Conservation (phyloP, 2,888 invertebrate genomes). For the Caenorhabditis doughertyi region DNA sequence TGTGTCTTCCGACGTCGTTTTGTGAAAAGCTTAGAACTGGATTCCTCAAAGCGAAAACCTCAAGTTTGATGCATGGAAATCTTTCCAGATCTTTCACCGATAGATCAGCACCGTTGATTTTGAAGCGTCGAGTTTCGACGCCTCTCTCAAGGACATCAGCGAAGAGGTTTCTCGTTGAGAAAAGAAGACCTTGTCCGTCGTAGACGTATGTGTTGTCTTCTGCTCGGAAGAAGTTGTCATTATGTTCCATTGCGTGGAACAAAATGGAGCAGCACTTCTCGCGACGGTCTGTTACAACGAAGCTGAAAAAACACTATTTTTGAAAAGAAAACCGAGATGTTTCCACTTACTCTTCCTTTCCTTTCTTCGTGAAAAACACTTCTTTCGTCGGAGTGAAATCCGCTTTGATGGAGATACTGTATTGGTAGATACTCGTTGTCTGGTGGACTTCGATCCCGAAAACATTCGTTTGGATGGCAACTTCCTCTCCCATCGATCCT, state of each 20-base stretch:
- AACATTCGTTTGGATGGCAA: constrained; percentile 51
- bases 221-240: constrained; percentile 54
- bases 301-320: constrained; percentile 55
- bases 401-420: constrained; percentile 47
- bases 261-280: constrained; percentile 52
- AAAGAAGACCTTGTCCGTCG: constrained; percentile 67
- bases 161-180: constrained; percentile 54
- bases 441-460: constrained; percentile 52
- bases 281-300: constrained; percentile 54
- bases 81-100: constrained; percentile 19
- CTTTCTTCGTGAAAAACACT: constrained; percentile 63
- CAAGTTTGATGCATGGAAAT: constrained; percentile 33
- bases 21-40: constrained; percentile 26
- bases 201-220: constrained; percentile 38
- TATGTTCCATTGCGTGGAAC: constrained; percentile 8
- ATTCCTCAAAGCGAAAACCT: constrained; percentile 34
- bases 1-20: constrained; percentile 25
- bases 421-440: constrained; percentile 52
- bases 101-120: constrained; percentile 34
- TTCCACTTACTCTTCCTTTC: constrained; percentile 64
- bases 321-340: background rate
- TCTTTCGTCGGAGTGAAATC: constrained; percentile 32
- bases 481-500: background rate
- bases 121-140: background rate
- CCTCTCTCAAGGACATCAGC: background rate